Conservation (phyloP, 2,113 vertebrate species). For the Taurulus bubalis region DNA sequence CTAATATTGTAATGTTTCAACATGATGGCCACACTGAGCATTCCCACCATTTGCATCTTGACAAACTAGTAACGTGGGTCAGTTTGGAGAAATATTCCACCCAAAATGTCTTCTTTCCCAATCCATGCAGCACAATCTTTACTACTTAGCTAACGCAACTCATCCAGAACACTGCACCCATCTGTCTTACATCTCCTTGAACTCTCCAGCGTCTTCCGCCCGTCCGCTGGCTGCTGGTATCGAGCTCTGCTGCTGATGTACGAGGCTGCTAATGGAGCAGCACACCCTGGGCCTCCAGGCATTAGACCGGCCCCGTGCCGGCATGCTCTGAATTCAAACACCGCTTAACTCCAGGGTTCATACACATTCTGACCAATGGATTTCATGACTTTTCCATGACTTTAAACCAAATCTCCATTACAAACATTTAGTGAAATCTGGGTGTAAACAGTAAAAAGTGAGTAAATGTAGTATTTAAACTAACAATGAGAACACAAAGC, state of each 20-base stretch:
- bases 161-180: not conserved
- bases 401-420: no score
- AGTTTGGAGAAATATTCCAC: not conserved
- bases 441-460: no score
- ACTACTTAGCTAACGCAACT: not conserved
- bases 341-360: no score
- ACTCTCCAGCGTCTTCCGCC: not conserved
- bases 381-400: no score
- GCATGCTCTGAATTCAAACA: constrained; percentile 18
- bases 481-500: no score
- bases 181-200: constrained; percentile 17
- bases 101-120: not conserved
- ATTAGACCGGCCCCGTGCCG: not conserved
- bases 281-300: constrained; percentile 10
- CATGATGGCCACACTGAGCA: no score
- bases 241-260: constrained; percentile 23
- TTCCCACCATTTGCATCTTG: not conserved
- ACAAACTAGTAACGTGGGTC: not conserved
- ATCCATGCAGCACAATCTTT: not conserved
- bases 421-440: no score
- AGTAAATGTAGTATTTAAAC: no score
- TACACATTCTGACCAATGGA: no score
- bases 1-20: no score
- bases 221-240: not conserved
- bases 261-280: constrained; percentile 24